Evolutionary conservation across 2,888 invertebrate species (phyloP).

Genomic region (Eristalinus sepulchralis): DNA sequence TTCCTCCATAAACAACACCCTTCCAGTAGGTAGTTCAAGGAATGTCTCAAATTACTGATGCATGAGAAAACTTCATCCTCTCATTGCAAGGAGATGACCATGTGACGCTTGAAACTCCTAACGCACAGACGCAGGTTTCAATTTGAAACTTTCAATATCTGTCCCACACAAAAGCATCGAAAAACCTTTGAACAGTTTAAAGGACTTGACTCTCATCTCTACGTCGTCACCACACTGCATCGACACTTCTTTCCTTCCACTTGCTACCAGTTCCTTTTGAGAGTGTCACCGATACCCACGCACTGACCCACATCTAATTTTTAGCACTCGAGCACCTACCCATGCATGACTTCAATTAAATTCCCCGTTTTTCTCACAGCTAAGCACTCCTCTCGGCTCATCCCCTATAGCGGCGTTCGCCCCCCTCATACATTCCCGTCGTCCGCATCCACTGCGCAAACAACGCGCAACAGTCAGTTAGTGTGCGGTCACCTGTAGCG

Average conservation of each 20-base stretch:
- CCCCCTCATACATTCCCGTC: constrained; percentile 24
- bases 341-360: constrained; percentile 54
- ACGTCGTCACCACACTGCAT: too few relatives aligned
- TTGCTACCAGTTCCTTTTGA: not conserved
- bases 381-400: constrained; percentile 37
- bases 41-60: too few relatives aligned
- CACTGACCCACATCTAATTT: constrained; percentile 59
- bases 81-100: too few relatives aligned
- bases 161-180: too few relatives aligned
- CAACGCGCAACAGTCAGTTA: constrained; percentile 60
- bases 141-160: too few relatives aligned
- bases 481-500: constrained; percentile 67
- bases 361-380: constrained; percentile 59
- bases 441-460: not conserved
- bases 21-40: too few relatives aligned
- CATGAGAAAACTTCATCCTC: too few relatives aligned
- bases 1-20: too few relatives aligned
- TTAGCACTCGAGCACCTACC: constrained; percentile 54
- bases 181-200: too few relatives aligned
- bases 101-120: too few relatives aligned
- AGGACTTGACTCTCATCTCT: too few relatives aligned
- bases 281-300: not conserved
- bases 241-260: not conserved
- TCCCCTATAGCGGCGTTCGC: constrained; percentile 33
- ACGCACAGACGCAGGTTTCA: too few relatives aligned